Evolutionary conservation across 2,888 invertebrate genomes (phyloP).

Genomic region (Sisyra terminalis): DNA sequence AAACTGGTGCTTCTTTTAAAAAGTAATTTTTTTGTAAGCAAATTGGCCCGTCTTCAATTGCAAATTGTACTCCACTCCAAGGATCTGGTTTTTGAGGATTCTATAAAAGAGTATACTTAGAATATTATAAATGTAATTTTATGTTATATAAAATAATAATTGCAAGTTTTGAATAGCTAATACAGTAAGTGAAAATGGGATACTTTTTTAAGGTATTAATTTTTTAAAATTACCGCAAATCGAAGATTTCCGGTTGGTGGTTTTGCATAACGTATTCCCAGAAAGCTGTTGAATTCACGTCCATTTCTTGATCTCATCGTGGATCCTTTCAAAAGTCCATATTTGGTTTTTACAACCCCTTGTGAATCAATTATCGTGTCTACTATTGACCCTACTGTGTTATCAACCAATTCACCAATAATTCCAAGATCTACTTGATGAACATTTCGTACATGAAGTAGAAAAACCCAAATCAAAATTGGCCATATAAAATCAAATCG

Average conservation of each 20-base stretch:
- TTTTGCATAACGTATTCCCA: conserved; percentile 17
- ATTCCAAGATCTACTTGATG: no score
- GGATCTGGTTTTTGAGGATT: conserved; percentile 17
- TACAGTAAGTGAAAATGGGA: no score
- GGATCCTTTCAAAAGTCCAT: conserved; percentile 14
- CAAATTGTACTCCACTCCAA: conserved; percentile 19
- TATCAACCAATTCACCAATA: no score
- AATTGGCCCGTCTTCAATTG: conserved; percentile 20
- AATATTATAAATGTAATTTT: neutral
- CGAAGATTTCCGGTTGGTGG: conserved; percentile 16
- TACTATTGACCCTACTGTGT: no score
- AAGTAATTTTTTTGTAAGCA: conserved; percentile 31
- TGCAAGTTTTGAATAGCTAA: no score
- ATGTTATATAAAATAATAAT: neutral
- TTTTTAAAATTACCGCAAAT: conserved; percentile 15
- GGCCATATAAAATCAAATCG: no score
- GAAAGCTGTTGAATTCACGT: conserved; percentile 14
- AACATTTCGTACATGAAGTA: no score
- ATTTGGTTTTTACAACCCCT: conserved; percentile 11
- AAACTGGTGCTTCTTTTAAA: conserved; percentile 15
- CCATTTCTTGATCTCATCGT: conserved; percentile 12
- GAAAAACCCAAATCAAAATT: no score
- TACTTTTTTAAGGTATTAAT: no score
- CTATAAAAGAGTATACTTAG: conserved; percentile 14
- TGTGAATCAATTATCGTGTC: no score